These are phyloP conservation scores for Temnothorax nylanderi DNA, from an alignment of 1,140 invertebrate species.

Conservation along the genomic window DNA sequence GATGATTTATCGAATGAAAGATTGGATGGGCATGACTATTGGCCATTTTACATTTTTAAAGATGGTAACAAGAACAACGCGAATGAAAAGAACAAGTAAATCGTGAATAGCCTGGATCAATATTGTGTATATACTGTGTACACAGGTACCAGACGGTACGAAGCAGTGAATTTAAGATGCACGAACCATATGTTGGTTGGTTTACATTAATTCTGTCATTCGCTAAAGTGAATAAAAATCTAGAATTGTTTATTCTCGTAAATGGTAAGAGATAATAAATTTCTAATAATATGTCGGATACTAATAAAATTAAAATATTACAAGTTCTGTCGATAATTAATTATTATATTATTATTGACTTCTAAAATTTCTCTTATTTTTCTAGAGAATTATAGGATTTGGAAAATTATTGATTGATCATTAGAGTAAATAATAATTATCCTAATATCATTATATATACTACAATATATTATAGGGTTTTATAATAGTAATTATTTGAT, in stretches of 20 bases:
- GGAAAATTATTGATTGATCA: slow-evolving; percentile 26
- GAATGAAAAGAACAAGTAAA: slow-evolving; percentile 46
- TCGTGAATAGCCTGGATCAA: slow-evolving; percentile 44
- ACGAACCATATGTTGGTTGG: slow-evolving; percentile 30
- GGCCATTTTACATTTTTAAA: slow-evolving; percentile 44
- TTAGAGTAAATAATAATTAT: slow-evolving; percentile 25
- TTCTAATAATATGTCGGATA: neutral
- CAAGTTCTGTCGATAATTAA: neutral
- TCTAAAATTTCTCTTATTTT: slow-evolving; percentile 1
- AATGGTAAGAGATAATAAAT: neutral
- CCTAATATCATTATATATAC: slow-evolving; percentile 13
- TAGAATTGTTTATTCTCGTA: neutral
- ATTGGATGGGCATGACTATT: slow-evolving; percentile 20
- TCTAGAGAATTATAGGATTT: neutral
- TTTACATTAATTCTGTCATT: slow-evolving; percentile 24
- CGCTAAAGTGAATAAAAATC: neutral
- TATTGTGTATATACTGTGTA: slow-evolving; percentile 28
- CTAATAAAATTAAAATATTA: neutral
- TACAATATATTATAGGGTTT: neutral
- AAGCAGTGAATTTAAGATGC: slow-evolving; percentile 36
- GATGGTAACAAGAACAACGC: slow-evolving; percentile 17
- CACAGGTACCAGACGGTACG: slow-evolving; percentile 54
- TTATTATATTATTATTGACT: neutral
- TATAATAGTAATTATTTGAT: slow-evolving; percentile 38
- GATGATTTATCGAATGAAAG: slow-evolving; percentile 53